Base-by-base conservation (phyloP, 2,888 invertebrate genomes). In the Idaea dimidiata region DNA sequence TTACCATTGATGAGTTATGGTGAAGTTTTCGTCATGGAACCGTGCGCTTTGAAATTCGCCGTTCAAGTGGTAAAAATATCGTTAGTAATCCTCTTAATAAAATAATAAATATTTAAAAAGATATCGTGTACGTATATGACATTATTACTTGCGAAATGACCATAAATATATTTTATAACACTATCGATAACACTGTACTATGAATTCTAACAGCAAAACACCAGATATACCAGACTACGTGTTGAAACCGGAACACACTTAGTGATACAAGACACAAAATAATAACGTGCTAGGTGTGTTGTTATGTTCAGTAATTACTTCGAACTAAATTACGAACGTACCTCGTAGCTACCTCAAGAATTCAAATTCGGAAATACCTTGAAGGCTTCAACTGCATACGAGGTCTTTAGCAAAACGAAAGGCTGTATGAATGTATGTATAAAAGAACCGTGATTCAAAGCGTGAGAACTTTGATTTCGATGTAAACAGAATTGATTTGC, bases 31-130 rank as follows among this genome's bases (percentile, higher is more conserved):
- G 43, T 43, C 43, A 43, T 43, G 43, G 43, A 8, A 43, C 43
- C 43, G 43, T 43, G 43, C 43, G 43, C 43, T 43, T 14, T 43
- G 43, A 43, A 10, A 43, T 43, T 43, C 14, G 43, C 14, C 43
- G 43, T 43, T 43, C 43, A 43, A 43, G 10, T 43, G 43, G 1
- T 43, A 43, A 14, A 43, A 33, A 96, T 58, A 94, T 7, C 14
- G 33, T 43, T 43, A 43, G 43, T 43, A 43, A 43, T 43, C 43
- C 84, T 7, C 78, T 43, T 43, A 43, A 14, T 43, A 43, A 43
- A 43, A 43, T 10, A 10, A 43, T 43, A 43, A 43, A 43, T 43
- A 7, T 43, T 43, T 43, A 43, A 43, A 43, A 43, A 14, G 43
- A 43, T 43, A 43, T 43, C 8, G 43, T 43, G 43, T 43, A 43